Evolutionary conservation across 1,140 invertebrate species (phyloP), one percentile per base, ranked within the genome.

Genomic region (Neocloeon triangulifer): DNA sequence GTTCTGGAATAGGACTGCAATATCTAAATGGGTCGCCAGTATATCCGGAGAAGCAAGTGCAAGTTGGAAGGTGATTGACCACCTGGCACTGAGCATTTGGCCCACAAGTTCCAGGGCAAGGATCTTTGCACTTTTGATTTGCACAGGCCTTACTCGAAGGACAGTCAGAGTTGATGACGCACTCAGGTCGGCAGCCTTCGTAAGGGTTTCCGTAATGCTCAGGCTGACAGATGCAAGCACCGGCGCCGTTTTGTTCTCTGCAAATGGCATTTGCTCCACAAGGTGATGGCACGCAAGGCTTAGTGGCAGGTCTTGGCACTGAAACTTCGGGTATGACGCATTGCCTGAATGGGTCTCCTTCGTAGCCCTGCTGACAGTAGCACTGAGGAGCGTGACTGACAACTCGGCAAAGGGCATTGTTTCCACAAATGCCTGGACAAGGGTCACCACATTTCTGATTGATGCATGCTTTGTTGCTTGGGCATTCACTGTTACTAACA

Each of bases 81-180:
- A 77, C 73, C 50, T 68, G 62, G 43, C 76, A 79, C 31, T 68
- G 54, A n/a, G 75, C 69, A 46, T 79, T 73, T 2, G 55, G 44
- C 12, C 75, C 76, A 50, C 77, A 81, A 18, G 65, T 66, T 37
- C 69, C 72, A n/a, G 67, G 66, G 41, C 77, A 82, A 15, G 74
- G 75, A 49, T 81, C 64, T 33, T 60, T 52, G 47, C 78, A 82
- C 52, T 70, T 73, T 37, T 68, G 64, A 43, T 65, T 67, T 19
- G 73, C 65, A 44, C 78, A 84, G 9, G 73, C 68, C 43, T 66
- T 62, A 37, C 70, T 66, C 15, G 63, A 64, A 2, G 69, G 47
- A 50, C 77, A 82, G 40, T 84, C 74, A 1, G 66, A 61, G 42
- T 74, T 69, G 7, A 73, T 50, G 2, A 63, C 59, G 47, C 77